phyloP scores from a whole-genome alignment of 2,888 invertebrate genomes.

The Spicauda simplicius region DNA sequence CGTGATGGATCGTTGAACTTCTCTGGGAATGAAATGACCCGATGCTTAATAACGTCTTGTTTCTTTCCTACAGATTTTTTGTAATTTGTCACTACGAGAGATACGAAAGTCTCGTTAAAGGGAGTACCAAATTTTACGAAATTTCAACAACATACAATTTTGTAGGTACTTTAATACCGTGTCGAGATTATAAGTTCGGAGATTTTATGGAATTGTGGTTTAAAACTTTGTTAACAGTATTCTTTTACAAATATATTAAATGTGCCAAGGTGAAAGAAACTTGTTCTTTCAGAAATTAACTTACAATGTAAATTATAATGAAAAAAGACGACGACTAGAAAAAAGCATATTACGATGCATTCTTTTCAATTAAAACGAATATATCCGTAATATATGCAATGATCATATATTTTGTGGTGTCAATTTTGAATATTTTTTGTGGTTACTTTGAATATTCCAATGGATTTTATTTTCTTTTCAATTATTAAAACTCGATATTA shows the following conservation, averaged over 20 bases:
- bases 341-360: too few species aligned
- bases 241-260: background rate
- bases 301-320: background rate
- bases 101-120: constrained; percentile 25
- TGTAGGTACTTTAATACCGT: constrained; percentile 17
- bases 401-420: too few species aligned
- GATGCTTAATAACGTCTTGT: constrained; percentile 71
- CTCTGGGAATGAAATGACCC: constrained; percentile 63
- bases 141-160: constrained; percentile 27
- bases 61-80: constrained; percentile 61
- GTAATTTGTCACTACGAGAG: constrained; percentile 61
- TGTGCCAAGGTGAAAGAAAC: background rate
- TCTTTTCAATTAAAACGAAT: too few species aligned
- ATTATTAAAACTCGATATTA: too few species aligned
- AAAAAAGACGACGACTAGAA: too few species aligned
- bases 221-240: constrained; percentile 12
- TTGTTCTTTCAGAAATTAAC: background rate
- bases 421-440: too few species aligned
- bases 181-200: constrained; percentile 19
- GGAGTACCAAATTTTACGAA: constrained; percentile 26
- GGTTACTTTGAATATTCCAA: too few species aligned
- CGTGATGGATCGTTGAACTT: constrained; percentile 76
- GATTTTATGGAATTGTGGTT: constrained; percentile 16
- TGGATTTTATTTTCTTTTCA: too few species aligned
- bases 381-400: too few species aligned